Base-by-base conservation (phyloP, 2,888 invertebrate species). In the Dione juno region DNA sequence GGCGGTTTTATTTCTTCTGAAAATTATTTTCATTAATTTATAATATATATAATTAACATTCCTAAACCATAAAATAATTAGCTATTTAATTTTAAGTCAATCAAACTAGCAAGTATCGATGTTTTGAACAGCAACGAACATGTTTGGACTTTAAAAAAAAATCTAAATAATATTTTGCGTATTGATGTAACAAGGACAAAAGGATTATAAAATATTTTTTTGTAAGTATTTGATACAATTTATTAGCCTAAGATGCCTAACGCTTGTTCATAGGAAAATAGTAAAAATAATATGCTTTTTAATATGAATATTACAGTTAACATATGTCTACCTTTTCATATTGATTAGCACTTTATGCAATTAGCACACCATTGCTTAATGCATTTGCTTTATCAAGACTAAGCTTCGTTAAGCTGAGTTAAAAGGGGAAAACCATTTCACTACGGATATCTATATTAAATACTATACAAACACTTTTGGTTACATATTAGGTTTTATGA, bases 1-100 rank as follows among this genome's bases (percentile, higher is more conserved):
- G 71, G 67, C 3, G 81, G 79, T 78, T 82, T 88, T 0, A 72
- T 69, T 58, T 89, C 90, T 40, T 70, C 90, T 90, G 80, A 7
- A 68, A 70, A 48, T 40, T 53, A 45, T 61, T 45, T 16, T 63
- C 5, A 28, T 28, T 28, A n/a, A 37, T 35, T 28, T 5, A 37
- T 41, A 1, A 16, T 16, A 19, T 58, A 40, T 41, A 10, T 19
- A 16, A 16, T 7, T 40, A 37, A 16, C 6, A n/a, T n/a, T n/a
- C n/a, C n/a, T n/a, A n/a, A n/a, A n/a, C n/a, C n/a, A n/a, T n/a
- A n/a, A n/a, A n/a, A n/a, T n/a, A n/a, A n/a, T n/a, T n/a, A n/a
- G n/a, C n/a, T n/a, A n/a, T n/a, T n/a, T n/a, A n/a, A n/a, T n/a
- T n/a, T n/a, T n/a, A n/a, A n/a, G n/a, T n/a, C n/a, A n/a, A n/a